Evolutionary conservation across 2,113 vertebrate species (phyloP).

Genomic region (Dromaius novaehollandiae): DNA sequence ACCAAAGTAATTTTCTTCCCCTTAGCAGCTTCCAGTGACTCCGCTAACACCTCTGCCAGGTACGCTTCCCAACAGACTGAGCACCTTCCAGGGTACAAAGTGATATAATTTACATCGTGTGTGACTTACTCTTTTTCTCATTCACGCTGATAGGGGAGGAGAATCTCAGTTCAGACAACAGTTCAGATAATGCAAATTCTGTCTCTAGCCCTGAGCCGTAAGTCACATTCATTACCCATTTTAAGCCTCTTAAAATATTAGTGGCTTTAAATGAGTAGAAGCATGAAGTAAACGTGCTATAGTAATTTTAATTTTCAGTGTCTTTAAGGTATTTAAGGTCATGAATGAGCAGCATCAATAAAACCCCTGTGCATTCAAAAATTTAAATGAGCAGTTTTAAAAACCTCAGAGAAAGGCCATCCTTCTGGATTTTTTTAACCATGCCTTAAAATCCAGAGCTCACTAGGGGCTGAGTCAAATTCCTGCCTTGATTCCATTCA

Average conservation of each 20-base stretch:
- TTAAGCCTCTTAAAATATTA: neutral
- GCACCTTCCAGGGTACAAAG: neutral
- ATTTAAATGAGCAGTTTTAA: neutral
- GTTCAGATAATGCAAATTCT: neutral
- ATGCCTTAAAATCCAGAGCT: neutral
- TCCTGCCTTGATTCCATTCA: neutral
- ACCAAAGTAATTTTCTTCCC: rapidly evolving
- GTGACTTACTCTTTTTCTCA: neutral
- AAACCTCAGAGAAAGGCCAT: neutral
- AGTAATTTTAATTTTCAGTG: neutral
- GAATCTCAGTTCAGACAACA: neutral
- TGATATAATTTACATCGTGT: neutral
- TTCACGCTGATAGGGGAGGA: neutral
- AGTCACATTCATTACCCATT: neutral
- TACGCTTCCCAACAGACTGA: neutral
- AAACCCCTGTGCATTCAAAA: neutral
- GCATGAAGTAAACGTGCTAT: neutral
- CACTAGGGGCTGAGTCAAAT: neutral
- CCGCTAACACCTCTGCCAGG: neutral
- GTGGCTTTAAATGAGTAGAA: neutral
- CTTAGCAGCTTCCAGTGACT: neutral
- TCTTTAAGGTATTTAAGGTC: neutral
- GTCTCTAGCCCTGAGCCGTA: neutral
- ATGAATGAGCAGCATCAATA: neutral
- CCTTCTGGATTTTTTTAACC: neutral